Evolutionary conservation across 2,888 invertebrate species (phyloP).

Genomic region (Lathronympha strigana): DNA sequence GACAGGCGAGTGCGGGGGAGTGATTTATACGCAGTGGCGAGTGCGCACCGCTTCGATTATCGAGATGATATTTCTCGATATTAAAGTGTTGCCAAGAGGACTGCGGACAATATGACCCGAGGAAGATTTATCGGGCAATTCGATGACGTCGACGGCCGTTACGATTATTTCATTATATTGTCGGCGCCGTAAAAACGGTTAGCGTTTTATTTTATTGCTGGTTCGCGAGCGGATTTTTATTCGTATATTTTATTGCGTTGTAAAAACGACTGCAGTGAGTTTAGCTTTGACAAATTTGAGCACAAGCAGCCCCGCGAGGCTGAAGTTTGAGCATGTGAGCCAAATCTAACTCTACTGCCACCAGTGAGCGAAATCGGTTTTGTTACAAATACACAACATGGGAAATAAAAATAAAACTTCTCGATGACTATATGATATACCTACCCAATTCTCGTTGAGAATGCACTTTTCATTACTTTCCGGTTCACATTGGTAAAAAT

Average conservation of each 20-base stretch:
- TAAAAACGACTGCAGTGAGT: slow-evolving; percentile 69
- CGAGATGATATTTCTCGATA: slow-evolving; percentile 83
- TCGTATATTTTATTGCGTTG: slow-evolving; percentile 81
- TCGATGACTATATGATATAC: neutral
- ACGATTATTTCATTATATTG: slow-evolving; percentile 84
- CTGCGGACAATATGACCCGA: slow-evolving; percentile 83
- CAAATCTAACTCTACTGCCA: slow-evolving; percentile 34
- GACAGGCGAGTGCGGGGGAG: slow-evolving; percentile 72
- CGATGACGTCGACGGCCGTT: slow-evolving; percentile 80
- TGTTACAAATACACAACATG: neutral
- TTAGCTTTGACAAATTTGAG: slow-evolving; percentile 60
- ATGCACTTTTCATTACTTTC: too few relatives aligned
- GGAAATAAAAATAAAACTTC: neutral
- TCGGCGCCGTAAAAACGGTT: slow-evolving; percentile 82
- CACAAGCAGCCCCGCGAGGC: slow-evolving; percentile 56
- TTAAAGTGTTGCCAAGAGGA: slow-evolving; percentile 83
- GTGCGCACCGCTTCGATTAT: slow-evolving; percentile 77
- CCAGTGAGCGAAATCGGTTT: slow-evolving; percentile 30
- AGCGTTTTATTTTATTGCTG: slow-evolving; percentile 81
- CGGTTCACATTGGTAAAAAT: too few relatives aligned
- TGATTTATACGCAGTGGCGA: slow-evolving; percentile 79
- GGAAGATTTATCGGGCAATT: slow-evolving; percentile 83
- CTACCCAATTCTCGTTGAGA: too few relatives aligned
- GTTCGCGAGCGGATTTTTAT: slow-evolving; percentile 76
- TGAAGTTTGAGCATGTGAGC: slow-evolving; percentile 47